Conservation (phyloP, 2,113 vertebrate species). For the Baryphthengus martii region DNA sequence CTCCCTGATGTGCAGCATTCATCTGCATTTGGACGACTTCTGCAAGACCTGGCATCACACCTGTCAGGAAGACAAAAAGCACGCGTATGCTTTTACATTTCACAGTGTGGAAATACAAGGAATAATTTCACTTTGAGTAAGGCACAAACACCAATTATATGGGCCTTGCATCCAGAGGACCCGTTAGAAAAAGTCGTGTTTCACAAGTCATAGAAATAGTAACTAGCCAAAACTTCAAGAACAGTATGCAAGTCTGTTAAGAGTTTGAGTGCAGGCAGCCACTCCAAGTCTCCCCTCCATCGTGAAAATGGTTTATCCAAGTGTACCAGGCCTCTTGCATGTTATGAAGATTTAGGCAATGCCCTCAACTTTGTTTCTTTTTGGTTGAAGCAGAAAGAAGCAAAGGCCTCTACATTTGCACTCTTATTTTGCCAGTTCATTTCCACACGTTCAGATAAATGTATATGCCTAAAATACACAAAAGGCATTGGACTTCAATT, state of each 20-base stretch:
- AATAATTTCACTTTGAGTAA: not conserved
- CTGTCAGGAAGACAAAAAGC: not conserved
- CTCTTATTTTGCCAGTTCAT: not conserved
- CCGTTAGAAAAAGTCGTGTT: not conserved
- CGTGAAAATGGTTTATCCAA: not conserved
- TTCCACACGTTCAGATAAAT: not conserved
- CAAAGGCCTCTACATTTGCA: not conserved
- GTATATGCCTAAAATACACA: not conserved
- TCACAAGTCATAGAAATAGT: not conserved
- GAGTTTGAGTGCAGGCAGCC: not conserved
- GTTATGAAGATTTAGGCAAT: not conserved
- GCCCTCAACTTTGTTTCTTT: not conserved
- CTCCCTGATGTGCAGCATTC: accelerated
- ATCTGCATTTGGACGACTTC: accelerated
- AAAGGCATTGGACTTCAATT: not conserved
- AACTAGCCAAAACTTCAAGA: not conserved
- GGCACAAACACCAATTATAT: not conserved
- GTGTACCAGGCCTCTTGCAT: not conserved
- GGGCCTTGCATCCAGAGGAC: not conserved
- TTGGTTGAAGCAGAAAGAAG: too few species aligned
- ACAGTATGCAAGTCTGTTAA: not conserved
- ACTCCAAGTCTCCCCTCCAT: not conserved
- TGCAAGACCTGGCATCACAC: not conserved
- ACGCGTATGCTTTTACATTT: not conserved
- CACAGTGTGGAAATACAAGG: not conserved